Evolutionary conservation across 1,140 invertebrate species (phyloP).

Genomic region (Platyura marginata): DNA sequence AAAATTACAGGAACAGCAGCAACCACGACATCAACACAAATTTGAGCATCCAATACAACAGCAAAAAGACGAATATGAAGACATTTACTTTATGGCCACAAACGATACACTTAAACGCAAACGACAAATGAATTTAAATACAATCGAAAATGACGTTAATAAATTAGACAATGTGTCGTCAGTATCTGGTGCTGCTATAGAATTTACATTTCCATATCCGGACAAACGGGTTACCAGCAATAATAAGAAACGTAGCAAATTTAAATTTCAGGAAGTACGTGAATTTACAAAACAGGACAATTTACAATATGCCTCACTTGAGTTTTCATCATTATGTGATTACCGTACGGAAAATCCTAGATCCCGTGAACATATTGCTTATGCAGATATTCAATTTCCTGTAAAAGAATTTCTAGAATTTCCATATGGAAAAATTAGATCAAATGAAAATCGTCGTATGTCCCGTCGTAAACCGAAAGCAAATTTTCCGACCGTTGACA

Average conservation of each 20-base stretch:
- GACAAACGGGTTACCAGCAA: background rate
- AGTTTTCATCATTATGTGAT: background rate
- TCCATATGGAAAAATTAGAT: background rate
- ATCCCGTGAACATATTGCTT: background rate
- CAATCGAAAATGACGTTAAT: background rate
- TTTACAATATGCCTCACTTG: constrained; percentile 2
- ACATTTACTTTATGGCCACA: background rate
- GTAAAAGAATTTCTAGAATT: background rate
- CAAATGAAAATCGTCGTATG: background rate
- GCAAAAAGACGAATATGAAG: background rate
- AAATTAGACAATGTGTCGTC: background rate
- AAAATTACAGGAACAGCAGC: too few species aligned
- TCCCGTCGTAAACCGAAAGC: background rate
- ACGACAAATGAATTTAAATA: background rate
- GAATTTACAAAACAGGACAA: background rate
- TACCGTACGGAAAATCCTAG: too few species aligned
- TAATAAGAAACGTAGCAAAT: constrained; percentile 1
- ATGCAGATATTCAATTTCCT: constrained; percentile 1
- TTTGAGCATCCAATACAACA: too few species aligned
- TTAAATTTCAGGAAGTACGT: constrained; percentile 3
- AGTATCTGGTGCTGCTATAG: background rate
- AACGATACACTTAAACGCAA: background rate
- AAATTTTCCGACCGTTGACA: background rate
- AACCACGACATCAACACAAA: too few species aligned
- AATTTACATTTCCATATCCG: constrained; percentile 3